A percentile compares a stretch with the other conserved stretches of the same genome.
Conservation (phyloP, 2,888 invertebrate species). For the Drosophila formosana region DNA sequence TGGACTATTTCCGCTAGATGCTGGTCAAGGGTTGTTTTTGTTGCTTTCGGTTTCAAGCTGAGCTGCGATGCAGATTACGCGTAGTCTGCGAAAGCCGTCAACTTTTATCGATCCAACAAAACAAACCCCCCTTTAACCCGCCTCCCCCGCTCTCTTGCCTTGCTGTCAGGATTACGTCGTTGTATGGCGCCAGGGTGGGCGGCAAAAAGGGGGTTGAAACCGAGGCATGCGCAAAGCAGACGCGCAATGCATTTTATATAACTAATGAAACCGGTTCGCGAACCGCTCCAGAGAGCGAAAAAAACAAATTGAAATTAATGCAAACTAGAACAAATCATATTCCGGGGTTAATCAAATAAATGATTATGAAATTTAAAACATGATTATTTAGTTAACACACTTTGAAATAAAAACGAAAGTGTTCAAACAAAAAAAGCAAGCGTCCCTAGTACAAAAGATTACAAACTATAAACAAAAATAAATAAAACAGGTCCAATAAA, state of each 20-base stretch:
- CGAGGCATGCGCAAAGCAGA: conserved; percentile 61
- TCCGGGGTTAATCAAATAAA: too few relatives aligned
- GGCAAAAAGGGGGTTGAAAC: conserved; percentile 17
- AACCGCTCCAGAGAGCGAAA: conserved; percentile 9
- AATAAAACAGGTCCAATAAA: too few relatives aligned
- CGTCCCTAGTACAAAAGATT: too few relatives aligned
- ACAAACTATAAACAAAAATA: too few relatives aligned
- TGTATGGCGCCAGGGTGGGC: conserved; percentile 70
- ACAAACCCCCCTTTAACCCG: background rate
- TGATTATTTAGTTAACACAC: too few relatives aligned
- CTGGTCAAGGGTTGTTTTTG: conserved; percentile 51
- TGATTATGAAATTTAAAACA: too few relatives aligned
- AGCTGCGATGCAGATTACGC: conserved; percentile 22
- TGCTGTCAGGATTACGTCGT: conserved; percentile 71
- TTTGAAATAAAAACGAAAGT: too few relatives aligned
- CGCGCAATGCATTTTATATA: conserved; percentile 69
- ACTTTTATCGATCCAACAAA: conserved; percentile 77
- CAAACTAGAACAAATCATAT: too few relatives aligned
- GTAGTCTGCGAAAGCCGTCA: conserved; percentile 20
- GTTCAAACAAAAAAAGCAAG: too few relatives aligned
- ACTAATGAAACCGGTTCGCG: conserved; percentile 32
- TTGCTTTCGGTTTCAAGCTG: conserved; percentile 32
- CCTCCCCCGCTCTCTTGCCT: background rate
- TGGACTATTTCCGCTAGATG: conserved; percentile 42
- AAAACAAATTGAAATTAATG: background rate